Base-by-base conservation (phyloP, 2,113 vertebrate genomes). In the Hippolais icterina region DNA sequence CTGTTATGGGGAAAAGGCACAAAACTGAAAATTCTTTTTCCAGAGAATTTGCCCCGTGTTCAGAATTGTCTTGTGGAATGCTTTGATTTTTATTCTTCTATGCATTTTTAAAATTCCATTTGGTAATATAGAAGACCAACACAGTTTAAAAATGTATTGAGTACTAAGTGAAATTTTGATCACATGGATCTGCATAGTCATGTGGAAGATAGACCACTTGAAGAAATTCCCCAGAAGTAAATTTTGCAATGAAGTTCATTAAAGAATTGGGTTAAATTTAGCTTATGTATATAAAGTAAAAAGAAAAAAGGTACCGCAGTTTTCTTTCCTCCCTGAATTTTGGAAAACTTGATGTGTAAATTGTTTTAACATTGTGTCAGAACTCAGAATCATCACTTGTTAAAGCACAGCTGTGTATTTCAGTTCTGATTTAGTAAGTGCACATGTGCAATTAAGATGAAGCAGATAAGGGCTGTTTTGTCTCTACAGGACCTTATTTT, bases 291-390 rank as follows among this genome's bases (percentile, higher is more conserved):
- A 9, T 69, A 82, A 79, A 78, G n/a, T 52, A 6, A 49, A 59
- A 57, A 37, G 8, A 28, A 37, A 18, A 50, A 59, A 25, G 3
- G 19, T 33, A 46, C 49, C 0, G 0, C 23, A 5, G 1, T 0
- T 2, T 9, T 41, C 88, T 61, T 33, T 4, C 2, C 29, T 31
- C 18, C 12, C 8, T 37, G 46, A 52, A 64, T 39, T 82, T 59
- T 60, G 35, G 24, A 27, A 70, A 25, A 15, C 10, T 71, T 57
- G 31, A 22, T 42, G 3, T 60, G 49, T 79, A 65, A 74, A 37
- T 74, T 12, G 17, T 74, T 59, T 10, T 31, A 68, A 37, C 7
- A 31, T 6, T 17, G 22, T 68, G 15, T 7, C 1, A 61, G 29
- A 74, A 27, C 12, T 82, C 10, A 23, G 47, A 46, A 37, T 64